Percentiles rank a stretch among this genome's conserved stretches.
Conservation (phyloP, 2,888 invertebrate species). For the Baccha elongata region DNA sequence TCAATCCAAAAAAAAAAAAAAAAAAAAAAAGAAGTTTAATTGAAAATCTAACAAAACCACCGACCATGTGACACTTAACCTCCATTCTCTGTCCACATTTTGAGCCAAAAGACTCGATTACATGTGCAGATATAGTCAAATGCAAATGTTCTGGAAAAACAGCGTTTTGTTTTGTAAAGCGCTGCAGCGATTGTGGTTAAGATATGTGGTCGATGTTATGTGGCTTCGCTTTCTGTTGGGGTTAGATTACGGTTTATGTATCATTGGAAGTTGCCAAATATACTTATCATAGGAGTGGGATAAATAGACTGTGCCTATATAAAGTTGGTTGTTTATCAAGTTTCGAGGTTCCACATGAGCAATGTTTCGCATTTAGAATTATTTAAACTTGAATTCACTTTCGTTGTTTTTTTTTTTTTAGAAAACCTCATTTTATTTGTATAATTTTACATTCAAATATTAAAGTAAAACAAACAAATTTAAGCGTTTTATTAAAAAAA, state of each 20-base stretch:
- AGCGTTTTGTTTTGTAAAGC: slow-evolving; percentile 54
- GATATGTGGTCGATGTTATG: slow-evolving; percentile 52
- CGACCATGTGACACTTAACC: neutral
- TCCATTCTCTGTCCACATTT: slow-evolving; percentile 3
- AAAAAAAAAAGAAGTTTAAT: slow-evolving; percentile 33
- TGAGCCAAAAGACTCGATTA: slow-evolving; percentile 23
- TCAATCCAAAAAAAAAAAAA: slow-evolving; percentile 2
- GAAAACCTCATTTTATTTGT: too few relatives aligned
- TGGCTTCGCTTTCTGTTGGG: slow-evolving; percentile 39
- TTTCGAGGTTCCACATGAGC: slow-evolving; percentile 22
- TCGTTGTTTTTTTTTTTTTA: neutral
- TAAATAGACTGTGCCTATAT: neutral
- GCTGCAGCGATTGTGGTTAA: slow-evolving; percentile 54
- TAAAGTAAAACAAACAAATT: too few relatives aligned
- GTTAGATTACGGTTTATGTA: slow-evolving; percentile 46
- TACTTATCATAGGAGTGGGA: slow-evolving; percentile 21
- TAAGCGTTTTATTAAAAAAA: too few relatives aligned
- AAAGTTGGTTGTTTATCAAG: slow-evolving; percentile 29
- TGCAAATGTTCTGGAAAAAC: slow-evolving; percentile 69
- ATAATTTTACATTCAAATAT: too few relatives aligned
- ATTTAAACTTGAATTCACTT: slow-evolving; percentile 7
- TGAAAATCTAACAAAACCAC: slow-evolving; percentile 54
- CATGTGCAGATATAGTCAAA: slow-evolving; percentile 53
- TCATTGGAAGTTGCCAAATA: slow-evolving; percentile 51
- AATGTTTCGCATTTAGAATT: neutral